Evolutionary conservation across 2,113 vertebrate species (phyloP), one percentile per base, ranked within the genome.

Genomic region (Pachycephala philippinensis): DNA sequence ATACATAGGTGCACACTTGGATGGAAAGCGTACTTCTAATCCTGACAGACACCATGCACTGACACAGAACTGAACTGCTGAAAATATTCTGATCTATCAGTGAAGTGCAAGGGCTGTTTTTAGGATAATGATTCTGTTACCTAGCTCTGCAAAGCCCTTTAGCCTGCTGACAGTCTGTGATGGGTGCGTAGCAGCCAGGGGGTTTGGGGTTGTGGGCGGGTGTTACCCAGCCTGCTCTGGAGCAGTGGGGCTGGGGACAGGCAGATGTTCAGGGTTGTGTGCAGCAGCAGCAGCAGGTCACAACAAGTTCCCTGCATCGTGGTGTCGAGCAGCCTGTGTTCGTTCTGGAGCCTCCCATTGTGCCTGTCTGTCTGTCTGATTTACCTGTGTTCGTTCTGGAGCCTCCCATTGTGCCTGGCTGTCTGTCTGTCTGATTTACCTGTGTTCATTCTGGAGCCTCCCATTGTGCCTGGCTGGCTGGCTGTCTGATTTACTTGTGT

Each of bases 181-280:
- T 22, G 24, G 20, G 8, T 30, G 35, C 2, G 4, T 57, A 20
- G 47, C 35, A 69, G 44, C 9, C 0, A 0, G 24, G 26, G 26
- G 8, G 40, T 66, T 39, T 22, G 30, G 83, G 12, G 5, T 45
- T 64, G 22, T 30, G 5, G 50, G 37, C 0, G 0, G 28, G 22
- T 18, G 30, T 33, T 19, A 6, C 64, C n/a, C 15, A 22, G 47
- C 11, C 18, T 1, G 4, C 50, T 49, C 16, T 74, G 72, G 56
- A 39, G 81, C 42, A 12, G 3, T 3, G 35, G 61, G n/a, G 23
- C 60, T 59, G 60, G 60, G 33, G 21, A 68, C 87, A 66, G 69
- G 44, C 53, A n/a, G 45, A 6, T 60, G 16, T 26, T 60, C 2
- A 2, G 53, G 45, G 30, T 7, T n/a, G 35, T 18, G 7, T 5